These are phyloP conservation scores for Sporophila hypoxantha DNA, from an alignment of 2,113 vertebrate species.

Conservation along the genomic window DNA sequence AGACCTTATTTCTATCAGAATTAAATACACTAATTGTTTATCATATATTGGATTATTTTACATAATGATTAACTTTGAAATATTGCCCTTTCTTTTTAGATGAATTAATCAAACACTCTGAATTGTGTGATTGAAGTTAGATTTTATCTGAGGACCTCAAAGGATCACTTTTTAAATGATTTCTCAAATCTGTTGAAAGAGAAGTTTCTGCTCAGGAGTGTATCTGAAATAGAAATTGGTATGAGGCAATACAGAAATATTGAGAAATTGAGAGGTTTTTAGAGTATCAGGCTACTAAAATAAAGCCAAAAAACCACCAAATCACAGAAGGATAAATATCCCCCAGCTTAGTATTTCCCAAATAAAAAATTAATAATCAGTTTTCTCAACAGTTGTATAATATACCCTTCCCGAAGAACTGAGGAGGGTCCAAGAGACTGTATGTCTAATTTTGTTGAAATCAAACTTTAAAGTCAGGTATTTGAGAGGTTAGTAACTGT, in stretches of 20 bases:
- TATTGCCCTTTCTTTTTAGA: neutral
- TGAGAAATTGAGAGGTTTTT: neutral
- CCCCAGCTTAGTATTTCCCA: neutral
- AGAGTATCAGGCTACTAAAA: neutral
- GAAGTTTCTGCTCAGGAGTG: neutral
- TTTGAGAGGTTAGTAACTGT: neutral
- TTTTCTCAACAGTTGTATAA: neutral
- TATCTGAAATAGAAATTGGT: neutral
- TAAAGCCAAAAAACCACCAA: neutral
- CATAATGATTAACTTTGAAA: neutral
- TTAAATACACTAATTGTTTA: neutral
- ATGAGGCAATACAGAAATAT: neutral
- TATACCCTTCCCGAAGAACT: neutral
- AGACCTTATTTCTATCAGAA: neutral
- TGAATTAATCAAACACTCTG: neutral
- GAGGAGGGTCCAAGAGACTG: neutral
- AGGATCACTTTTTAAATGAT: neutral
- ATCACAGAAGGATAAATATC: neutral
- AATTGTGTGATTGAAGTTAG: neutral
- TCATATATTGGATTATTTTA: neutral
- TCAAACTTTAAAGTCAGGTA: neutral
- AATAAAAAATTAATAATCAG: neutral
- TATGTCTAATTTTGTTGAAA: neutral
- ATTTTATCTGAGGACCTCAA: neutral
- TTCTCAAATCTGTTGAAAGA: neutral